A percentile compares a stretch with the other conserved stretches of the same genome.
phyloP scores from a whole-genome alignment of 1,140 invertebrate genomes.

The Pseudachorutes palmiensis region DNA sequence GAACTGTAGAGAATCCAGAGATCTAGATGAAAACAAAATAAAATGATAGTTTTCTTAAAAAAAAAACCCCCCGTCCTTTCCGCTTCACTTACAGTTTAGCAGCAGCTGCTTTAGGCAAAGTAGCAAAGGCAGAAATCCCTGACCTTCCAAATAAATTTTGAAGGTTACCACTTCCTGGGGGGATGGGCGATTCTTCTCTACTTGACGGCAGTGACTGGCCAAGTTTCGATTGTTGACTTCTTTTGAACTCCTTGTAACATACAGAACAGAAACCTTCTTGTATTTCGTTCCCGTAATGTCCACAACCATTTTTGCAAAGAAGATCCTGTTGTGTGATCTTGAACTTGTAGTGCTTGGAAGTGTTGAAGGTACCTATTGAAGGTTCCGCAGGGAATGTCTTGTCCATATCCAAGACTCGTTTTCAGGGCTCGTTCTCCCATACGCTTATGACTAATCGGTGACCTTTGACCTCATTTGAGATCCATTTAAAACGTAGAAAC shows the following conservation, averaged over 20 bases:
- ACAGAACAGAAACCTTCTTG: conserved; percentile 96
- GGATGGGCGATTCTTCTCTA: not conserved
- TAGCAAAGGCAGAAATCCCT: conserved; percentile 33
- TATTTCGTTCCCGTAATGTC: conserved; percentile 91
- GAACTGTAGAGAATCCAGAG: conserved; percentile 35
- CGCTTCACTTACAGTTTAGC: conserved; percentile 33
- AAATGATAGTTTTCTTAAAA: not conserved
- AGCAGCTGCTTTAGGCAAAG: conserved; percentile 32
- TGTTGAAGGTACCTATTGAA: not conserved
- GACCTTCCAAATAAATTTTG: conserved; percentile 20
- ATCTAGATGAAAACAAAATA: conserved; percentile 23
- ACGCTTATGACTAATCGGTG: too few species aligned
- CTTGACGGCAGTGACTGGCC: not conserved
- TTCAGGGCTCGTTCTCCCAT: too few species aligned
- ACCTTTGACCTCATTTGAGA: too few species aligned
- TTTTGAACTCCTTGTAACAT: conserved; percentile 50
- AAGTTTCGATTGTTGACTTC: conserved; percentile 8
- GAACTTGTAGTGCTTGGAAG: conserved; percentile 44
- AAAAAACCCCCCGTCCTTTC: too few species aligned
- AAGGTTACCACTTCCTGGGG: not conserved
- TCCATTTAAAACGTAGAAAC: too few species aligned
- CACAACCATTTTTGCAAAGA: conserved; percentile 90
- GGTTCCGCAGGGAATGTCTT: not conserved
- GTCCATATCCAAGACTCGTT: too few species aligned
- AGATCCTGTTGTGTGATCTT: conserved; percentile 76